Evolutionary conservation across 2,888 invertebrate genomes (phyloP), one percentile per base, ranked within the genome.

Genomic region (Chrysina gloriosa): DNA sequence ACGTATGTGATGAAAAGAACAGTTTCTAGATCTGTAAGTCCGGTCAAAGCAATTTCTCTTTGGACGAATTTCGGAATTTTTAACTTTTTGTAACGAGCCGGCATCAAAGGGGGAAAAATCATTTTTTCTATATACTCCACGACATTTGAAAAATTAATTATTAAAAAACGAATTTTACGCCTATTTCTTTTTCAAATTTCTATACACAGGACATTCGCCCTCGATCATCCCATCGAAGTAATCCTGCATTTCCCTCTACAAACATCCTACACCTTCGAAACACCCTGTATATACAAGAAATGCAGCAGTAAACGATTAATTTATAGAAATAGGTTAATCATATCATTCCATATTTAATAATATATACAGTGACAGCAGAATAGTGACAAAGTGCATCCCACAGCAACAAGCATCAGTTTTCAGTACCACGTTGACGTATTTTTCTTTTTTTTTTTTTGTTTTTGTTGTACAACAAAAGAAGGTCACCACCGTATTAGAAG

Each of bases 381-480:
- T 82, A 81, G 82, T 82, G 81, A 82, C 80, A 39, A 58, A 82
- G 81, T 82, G 82, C 82, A 82, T 81, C 82, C 82, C 82, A 80
- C 80, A 82, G 61, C 65, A 68, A 68, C 50, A 50, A 50, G 68
- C 68, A 47, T 58, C 56, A 65, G 58, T 65, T 65, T 68, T 54
- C 65, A 65, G 56, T 68, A 68, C 68, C 68, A 68, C 58, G 39
- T 19, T n/a, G n/a, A n/a, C n/a, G n/a, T n/a, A n/a, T n/a, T 16
- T 45, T n/a, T 9, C 7, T 36, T 36, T 36, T 9, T 9, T n/a
- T 36, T 36, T 11, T 36, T 36, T 36, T 36, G 36, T 6, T 14
- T 7, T 21, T 21, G 19, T 19, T 21, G 3, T 21, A 45, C 9
- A 21, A 31, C n/a, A 45, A 21, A 19, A 45, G 21, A 19, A 19